phyloP scores from a whole-genome alignment of 1,140 invertebrate genomes.

The Sitophilus oryzae region DNA sequence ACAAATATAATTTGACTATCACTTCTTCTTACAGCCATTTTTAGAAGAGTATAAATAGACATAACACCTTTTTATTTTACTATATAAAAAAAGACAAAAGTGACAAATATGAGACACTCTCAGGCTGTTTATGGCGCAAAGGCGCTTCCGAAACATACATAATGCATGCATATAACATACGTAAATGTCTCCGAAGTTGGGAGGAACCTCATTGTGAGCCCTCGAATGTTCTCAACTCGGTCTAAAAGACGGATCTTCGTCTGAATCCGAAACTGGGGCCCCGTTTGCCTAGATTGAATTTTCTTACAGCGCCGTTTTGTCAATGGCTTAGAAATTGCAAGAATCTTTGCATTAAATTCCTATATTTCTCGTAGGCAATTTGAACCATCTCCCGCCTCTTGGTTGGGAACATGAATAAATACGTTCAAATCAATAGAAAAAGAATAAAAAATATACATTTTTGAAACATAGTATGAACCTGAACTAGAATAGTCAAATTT shows the following conservation, averaged over 20 bases:
- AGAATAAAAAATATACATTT: no score
- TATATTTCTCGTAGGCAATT: no score
- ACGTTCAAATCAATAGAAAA: no score
- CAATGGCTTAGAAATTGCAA: not conserved
- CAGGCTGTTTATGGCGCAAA: not conserved
- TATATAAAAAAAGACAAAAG: not conserved
- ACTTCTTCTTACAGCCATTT: no score
- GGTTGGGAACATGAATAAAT: no score
- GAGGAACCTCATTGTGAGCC: not conserved
- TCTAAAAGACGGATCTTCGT: not conserved
- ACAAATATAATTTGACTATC: no score
- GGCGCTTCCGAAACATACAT: not conserved
- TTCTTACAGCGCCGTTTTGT: not conserved
- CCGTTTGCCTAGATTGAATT: not conserved
- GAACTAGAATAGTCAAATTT: no score
- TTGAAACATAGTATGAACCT: no score
- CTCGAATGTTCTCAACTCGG: not conserved
- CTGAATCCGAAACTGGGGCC: not conserved
- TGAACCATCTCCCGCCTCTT: no score
- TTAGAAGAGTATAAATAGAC: no score
- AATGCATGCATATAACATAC: not conserved
- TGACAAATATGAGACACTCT: not conserved
- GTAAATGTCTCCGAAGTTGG: not conserved
- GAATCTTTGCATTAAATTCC: not conserved
- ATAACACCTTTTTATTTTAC: not conserved